Base-by-base conservation (phyloP, 2,888 invertebrate species). In the Eilema sororculum region DNA sequence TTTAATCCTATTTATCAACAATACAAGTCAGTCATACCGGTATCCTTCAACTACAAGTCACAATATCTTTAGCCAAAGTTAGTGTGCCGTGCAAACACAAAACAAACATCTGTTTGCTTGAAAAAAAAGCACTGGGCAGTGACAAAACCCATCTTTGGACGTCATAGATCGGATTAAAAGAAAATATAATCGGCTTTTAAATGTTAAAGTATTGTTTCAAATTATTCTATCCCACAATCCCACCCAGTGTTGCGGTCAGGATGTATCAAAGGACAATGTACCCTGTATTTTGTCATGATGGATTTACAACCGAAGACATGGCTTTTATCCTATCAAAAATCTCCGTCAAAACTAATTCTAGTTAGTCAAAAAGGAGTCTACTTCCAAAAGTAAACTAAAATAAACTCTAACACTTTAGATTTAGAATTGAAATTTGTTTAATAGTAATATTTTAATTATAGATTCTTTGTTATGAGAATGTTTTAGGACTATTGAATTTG, bases 171-270 rank as follows among this genome's bases (percentile, higher is more conserved):
- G 85, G 85, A 82, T 86, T 85, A 86, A 83, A 86, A 83, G 84
- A 83, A 82, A 82, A 90, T 85, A 84, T 93, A 93, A 93, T 91
- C 91, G 90, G 90, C 92, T 93, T 92, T 90, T 85, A 89, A 88
- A 87, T 90, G 89, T 91, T 89, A 90, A 88, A 84, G 86, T 89
- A 89, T 91, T 93, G 91, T 91, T 88, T 81, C 72, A 81, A 84
- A 84, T 80, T 90, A 92, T 91, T 89, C 90, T 87, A 60, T 67
- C 46, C 41, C 56, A 63, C 37, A 25, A 92, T 91, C 90, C 91
- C 88, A 85, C 88, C 89, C 88, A 87, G 87, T 65, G 52, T 87
- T 76, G 73, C 75, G 71, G 74, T 74, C 65, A 66, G 71, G 63
- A 71, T 73, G 28, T 65, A 72, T 58, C 60, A 66, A 72, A 60